These are phyloP conservation scores for Sinopyrophorus schimmeli DNA, from an alignment of 2,888 invertebrate species.

Conservation along the genomic window DNA sequence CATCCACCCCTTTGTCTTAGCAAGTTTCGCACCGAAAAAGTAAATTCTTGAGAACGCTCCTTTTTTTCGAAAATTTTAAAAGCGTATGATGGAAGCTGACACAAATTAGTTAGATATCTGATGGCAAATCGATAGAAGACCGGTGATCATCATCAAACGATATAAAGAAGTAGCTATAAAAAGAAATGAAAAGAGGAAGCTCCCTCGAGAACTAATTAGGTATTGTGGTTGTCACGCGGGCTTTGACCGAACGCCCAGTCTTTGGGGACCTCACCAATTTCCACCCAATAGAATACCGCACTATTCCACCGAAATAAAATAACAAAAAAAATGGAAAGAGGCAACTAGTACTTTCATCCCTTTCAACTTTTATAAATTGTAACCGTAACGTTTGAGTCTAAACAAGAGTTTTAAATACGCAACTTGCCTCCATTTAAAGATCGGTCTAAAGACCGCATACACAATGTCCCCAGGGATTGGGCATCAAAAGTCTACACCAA, in stretches of 20 bases:
- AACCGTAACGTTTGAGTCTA: background rate
- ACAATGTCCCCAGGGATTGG: slow-evolving; percentile 20
- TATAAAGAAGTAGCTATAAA: slow-evolving; percentile 34
- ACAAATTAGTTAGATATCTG: slow-evolving; percentile 10
- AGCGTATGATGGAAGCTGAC: background rate
- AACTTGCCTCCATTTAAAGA: slow-evolving; percentile 8
- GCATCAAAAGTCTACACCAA: slow-evolving; percentile 28
- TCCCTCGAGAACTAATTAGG: slow-evolving; percentile 42
- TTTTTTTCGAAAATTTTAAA: slow-evolving; percentile 1
- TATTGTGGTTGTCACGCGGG: slow-evolving; percentile 42
- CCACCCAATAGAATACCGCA: slow-evolving; percentile 24
- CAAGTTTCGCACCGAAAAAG: background rate
- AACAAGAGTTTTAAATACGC: slow-evolving; percentile 6
- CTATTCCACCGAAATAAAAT: slow-evolving; percentile 14
- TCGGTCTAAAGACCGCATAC: slow-evolving; percentile 20
- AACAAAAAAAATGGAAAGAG: slow-evolving; percentile 14
- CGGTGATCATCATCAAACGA: slow-evolving; percentile 30
- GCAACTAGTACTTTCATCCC: slow-evolving; percentile 3
- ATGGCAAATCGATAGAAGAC: slow-evolving; percentile 27
- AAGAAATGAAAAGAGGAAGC: slow-evolving; percentile 34
- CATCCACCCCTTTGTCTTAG: slow-evolving; percentile 24
- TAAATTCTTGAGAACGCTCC: slow-evolving; percentile 5
- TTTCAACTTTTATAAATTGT: background rate
- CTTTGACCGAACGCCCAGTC: slow-evolving; percentile 36
- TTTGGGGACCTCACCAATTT: slow-evolving; percentile 31